phyloP scores from a whole-genome alignment of 2,797 vertebrate species.

The Chloroceryle amazona region DNA sequence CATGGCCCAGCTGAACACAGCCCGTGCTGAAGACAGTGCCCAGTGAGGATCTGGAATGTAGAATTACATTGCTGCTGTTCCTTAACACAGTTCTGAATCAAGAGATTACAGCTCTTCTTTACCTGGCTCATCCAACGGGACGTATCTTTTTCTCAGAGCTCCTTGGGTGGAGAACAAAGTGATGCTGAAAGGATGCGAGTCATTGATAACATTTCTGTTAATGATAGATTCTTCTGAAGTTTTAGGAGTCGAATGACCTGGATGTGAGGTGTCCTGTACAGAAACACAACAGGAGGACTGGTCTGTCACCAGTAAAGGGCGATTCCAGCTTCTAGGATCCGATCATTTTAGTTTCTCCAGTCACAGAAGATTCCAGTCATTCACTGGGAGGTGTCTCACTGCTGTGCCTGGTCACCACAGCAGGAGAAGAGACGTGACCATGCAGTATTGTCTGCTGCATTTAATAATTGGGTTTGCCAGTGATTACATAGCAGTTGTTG shows the following conservation, averaged over 20 bases:
- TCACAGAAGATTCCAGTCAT: not conserved
- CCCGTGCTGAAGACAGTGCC: conserved; percentile 19
- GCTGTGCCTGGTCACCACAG: not conserved
- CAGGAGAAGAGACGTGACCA: not conserved
- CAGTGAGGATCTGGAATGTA: conserved; percentile 29
- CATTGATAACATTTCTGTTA: not conserved
- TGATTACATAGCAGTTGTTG: not conserved
- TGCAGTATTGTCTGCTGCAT: not conserved
- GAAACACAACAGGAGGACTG: not conserved
- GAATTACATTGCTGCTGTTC: conserved; percentile 80
- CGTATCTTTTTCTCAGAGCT: conserved; percentile 89
- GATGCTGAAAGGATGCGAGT: not conserved
- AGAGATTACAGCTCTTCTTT: conserved; percentile 82
- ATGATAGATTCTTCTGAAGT: not conserved
- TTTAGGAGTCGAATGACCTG: not conserved
- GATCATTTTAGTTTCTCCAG: not conserved
- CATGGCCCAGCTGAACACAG: not conserved
- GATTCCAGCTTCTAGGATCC: not conserved
- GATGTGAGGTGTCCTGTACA: not conserved
- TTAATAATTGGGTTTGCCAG: not conserved
- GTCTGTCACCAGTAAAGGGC: not conserved
- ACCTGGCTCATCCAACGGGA: conserved; percentile 83
- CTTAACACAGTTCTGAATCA: conserved; percentile 85
- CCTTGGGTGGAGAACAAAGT: conserved; percentile 13
- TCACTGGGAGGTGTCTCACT: not conserved